These are phyloP conservation scores for Dastarcus helophoroides DNA, from an alignment of 2,888 invertebrate genomes.

Conservation along the genomic window DNA sequence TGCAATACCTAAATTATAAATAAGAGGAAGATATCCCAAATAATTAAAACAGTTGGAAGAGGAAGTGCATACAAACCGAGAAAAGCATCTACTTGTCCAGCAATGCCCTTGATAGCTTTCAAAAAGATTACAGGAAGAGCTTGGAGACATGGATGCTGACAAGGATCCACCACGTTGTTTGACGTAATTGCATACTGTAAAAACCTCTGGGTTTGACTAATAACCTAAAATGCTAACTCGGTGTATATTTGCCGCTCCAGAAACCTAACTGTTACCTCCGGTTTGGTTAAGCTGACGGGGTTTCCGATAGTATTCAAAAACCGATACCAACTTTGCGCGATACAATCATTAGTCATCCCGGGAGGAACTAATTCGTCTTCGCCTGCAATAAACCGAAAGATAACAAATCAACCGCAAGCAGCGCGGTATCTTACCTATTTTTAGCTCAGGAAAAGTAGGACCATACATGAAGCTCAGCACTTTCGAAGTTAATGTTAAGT, in stretches of 20 bases:
- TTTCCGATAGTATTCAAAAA: constrained; percentile 89
- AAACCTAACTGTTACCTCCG: constrained; percentile 43
- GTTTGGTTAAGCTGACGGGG: constrained; percentile 84
- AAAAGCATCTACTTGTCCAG: constrained; percentile 90
- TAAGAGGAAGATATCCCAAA: not conserved
- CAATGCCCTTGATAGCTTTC: constrained; percentile 86
- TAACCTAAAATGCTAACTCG: constrained; percentile 22
- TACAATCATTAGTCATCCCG: constrained; percentile 79
- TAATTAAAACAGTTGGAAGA: not conserved
- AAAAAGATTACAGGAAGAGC: constrained; percentile 81
- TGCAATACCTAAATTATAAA: constrained; percentile 35
- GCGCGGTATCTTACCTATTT: constrained; percentile 49
- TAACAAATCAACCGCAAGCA: not conserved
- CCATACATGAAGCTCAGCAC: constrained; percentile 84
- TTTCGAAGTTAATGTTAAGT: constrained; percentile 75
- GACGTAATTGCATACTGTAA: constrained; percentile 68
- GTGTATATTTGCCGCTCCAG: not conserved
- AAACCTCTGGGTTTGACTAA: constrained; percentile 61
- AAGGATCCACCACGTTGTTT: constrained; percentile 73
- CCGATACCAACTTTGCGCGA: constrained; percentile 93
- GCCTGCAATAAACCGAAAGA: constrained; percentile 51
- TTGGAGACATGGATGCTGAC: constrained; percentile 79
- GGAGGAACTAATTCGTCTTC: constrained; percentile 82
- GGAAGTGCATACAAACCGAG: constrained; percentile 53
- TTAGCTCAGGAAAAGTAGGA: constrained; percentile 66